Evolutionary conservation across 2,888 invertebrate genomes (phyloP).

Genomic region (Pherbina coryleti): DNA sequence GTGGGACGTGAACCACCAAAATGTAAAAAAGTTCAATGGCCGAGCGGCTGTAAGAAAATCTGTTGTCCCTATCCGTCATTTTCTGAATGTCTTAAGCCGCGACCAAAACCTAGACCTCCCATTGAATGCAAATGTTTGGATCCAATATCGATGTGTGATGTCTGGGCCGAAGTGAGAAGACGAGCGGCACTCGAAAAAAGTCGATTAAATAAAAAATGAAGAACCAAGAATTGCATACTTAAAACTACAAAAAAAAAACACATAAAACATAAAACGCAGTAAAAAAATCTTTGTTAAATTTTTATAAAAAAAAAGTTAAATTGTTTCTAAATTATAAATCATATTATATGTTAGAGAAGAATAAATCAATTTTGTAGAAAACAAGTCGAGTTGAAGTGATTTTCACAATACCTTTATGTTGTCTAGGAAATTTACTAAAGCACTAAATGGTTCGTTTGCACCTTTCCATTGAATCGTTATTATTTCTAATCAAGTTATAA

Average conservation of each 20-base stretch:
- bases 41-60: slow-evolving; percentile 44
- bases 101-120: slow-evolving; percentile 20
- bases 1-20: slow-evolving; percentile 45
- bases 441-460: too few relatives aligned
- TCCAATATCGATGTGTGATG: slow-evolving; percentile 51
- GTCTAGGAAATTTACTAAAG: too few relatives aligned
- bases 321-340: neutral
- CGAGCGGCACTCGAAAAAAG: neutral
- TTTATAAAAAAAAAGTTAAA: neutral
- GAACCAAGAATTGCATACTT: neutral
- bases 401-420: too few relatives aligned
- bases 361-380: too few relatives aligned
- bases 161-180: slow-evolving; percentile 45
- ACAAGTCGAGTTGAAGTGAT: too few relatives aligned
- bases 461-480: too few relatives aligned
- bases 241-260: neutral
- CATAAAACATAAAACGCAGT: too few relatives aligned
- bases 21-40: slow-evolving; percentile 43
- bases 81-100: slow-evolving; percentile 50
- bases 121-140: slow-evolving; percentile 53
- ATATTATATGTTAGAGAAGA: too few relatives aligned
- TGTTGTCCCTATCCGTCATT: slow-evolving; percentile 51
- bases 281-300: neutral
- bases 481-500: too few relatives aligned
- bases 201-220: too few relatives aligned